Evolutionary conservation across 2,113 vertebrate genomes (phyloP), one percentile per base, ranked within the genome.

Genomic region (Petromus typicus): DNA sequence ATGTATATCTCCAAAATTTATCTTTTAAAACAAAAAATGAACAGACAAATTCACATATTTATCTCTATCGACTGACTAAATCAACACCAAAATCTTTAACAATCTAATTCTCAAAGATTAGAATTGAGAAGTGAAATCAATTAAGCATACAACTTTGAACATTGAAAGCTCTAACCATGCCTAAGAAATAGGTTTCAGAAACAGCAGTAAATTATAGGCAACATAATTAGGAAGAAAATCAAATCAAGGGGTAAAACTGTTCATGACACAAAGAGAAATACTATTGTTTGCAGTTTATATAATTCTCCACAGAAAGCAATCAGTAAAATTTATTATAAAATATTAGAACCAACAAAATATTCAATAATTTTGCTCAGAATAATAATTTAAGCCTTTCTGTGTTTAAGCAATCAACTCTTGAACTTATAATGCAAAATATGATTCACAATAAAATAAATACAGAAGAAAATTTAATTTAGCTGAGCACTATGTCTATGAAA

Each of bases 51-150:
- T 51, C 30, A 75, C 73, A 37, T 73, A 63, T 82, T 59, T 87
- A 51, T 27, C 40, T 59, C 5, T 34, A 20, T 5, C 48, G 40
- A 79, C 45, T 56, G 61, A 64, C 27, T 61, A 40, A 92, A 88
- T 51, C 14, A 83, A 92, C 75, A 69, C 8, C 14, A 20, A 89
- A 94, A 59, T 88, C 51, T 91, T 83, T 84, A 84, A 25, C 73
- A 83, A 83, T 64, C 4, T 13, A 54, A 71, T 90, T 95, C 45
- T 73, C 23, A 86, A 81, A 43, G 73, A 56, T 80, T 64, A 64
- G 66, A 32, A 3, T 51, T 37, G 9, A 83, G 12, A 20, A 69
- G 76, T 59, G 48, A 82, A 92, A 78, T 61, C 76, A 67, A 69
- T 51, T 59, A 20, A 66, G 40, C 57, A 2, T 43, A 89, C 34